phyloP scores from a whole-genome alignment of 2,888 invertebrate species.

The Chaitophorus viminalis region DNA sequence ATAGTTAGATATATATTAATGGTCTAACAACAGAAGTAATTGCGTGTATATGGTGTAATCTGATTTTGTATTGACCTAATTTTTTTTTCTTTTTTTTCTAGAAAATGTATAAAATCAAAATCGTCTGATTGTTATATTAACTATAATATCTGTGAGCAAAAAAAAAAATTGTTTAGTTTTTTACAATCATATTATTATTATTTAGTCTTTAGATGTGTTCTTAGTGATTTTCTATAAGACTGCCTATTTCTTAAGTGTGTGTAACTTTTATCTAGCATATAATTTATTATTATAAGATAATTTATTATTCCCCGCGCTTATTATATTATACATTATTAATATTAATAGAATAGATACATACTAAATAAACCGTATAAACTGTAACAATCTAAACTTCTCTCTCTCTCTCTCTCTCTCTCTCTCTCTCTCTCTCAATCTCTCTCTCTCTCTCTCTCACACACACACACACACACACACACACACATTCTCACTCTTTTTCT shows the following conservation, averaged over 20 bases:
- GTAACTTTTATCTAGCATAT: slow-evolving; percentile 37
- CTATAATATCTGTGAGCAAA: slow-evolving; percentile 2
- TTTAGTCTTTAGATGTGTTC: slow-evolving; percentile 43
- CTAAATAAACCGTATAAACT: not conserved
- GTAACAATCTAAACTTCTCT: not conserved
- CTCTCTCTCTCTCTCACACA: not conserved
- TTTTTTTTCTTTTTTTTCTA: slow-evolving; percentile 37
- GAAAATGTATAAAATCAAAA: slow-evolving; percentile 40
- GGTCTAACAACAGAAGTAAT: not conserved
- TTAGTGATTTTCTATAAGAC: slow-evolving; percentile 62
- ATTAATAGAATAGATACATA: not conserved
- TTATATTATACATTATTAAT: slow-evolving; percentile 2
- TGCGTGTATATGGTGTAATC: not conserved
- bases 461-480: no score
- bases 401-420: no score
- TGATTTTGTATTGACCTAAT: slow-evolving; percentile 20
- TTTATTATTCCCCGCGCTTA: not conserved
- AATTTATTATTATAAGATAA: not conserved
- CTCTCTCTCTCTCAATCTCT: not conserved
- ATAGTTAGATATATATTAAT: not conserved
- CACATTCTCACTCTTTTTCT: no score
- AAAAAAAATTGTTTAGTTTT: not conserved
- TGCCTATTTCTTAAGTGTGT: slow-evolving; percentile 59
- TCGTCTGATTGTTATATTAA: slow-evolving; percentile 31
- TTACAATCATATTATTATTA: not conserved